These are phyloP conservation scores for Gopherus flavomarginatus DNA, from an alignment of 2,113 vertebrate species.

Conservation along the genomic window DNA sequence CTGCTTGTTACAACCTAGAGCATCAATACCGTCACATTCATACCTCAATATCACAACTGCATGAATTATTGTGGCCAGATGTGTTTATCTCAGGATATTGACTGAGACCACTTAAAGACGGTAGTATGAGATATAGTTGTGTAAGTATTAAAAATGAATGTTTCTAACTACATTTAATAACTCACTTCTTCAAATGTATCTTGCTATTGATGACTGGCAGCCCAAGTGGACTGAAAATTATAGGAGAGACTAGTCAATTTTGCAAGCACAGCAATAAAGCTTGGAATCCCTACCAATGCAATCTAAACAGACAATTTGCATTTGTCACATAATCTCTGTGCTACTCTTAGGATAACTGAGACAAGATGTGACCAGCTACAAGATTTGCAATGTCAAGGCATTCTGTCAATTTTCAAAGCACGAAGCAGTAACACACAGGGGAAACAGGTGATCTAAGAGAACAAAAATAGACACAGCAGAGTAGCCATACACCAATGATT, in stretches of 20 bases:
- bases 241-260: fast-evolving
- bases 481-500: background rate
- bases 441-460: background rate
- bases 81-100: background rate
- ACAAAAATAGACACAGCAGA: background rate
- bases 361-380: background rate
- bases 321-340: fast-evolving
- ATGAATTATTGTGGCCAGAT: background rate
- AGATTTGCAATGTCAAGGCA: background rate
- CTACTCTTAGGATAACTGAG: background rate
- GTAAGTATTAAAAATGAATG: background rate
- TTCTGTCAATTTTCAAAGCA: background rate
- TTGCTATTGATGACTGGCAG: background rate
- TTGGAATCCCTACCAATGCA: background rate
- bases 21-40: background rate
- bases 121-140: background rate
- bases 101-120: background rate
- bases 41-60: fast-evolving
- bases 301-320: background rate
- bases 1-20: background rate
- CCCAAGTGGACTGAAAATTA: background rate
- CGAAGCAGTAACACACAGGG: background rate
- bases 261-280: background rate
- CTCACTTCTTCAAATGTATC: background rate
- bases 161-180: background rate